Conservation (phyloP, 2,888 invertebrate species). For the Volucella zonaria region DNA sequence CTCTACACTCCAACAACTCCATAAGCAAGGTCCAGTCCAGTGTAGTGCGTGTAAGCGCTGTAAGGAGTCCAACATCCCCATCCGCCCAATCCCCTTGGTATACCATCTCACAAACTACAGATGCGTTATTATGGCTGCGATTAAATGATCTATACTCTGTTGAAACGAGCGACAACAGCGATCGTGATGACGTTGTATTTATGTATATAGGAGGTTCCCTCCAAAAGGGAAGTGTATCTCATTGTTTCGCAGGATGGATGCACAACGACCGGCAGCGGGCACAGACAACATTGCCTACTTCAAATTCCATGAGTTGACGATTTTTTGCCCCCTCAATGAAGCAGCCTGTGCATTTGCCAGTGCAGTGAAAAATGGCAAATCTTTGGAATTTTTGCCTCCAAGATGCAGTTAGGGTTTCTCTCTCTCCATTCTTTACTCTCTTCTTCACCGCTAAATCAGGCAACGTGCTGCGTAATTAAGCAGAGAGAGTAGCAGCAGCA, state of each 20-base stretch:
- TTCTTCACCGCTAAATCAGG: conserved; percentile 31
- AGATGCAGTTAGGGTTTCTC: conserved; percentile 70
- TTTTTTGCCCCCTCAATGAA: conserved; percentile 30
- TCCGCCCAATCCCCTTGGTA: background rate
- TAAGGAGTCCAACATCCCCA: background rate
- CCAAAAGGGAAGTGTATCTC: conserved; percentile 70
- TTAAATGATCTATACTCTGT: conserved; percentile 72
- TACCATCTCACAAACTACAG: conserved; percentile 44
- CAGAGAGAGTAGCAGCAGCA: conserved; percentile 9
- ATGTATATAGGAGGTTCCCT: conserved; percentile 53
- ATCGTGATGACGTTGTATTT: conserved; percentile 15
- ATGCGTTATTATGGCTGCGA: conserved; percentile 71
- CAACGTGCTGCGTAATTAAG: conserved; percentile 67
- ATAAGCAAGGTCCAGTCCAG: conserved; percentile 59
- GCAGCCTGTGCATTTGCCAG: conserved; percentile 8
- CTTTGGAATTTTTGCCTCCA: conserved; percentile 66
- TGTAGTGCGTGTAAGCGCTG: conserved; percentile 39
- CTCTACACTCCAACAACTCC: conserved; percentile 66
- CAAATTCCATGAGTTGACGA: conserved; percentile 71
- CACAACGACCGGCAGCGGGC: conserved; percentile 43
- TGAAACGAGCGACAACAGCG: background rate
- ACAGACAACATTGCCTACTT: conserved; percentile 67
- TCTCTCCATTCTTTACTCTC: conserved; percentile 5
- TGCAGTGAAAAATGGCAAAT: conserved; percentile 71
- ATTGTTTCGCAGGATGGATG: conserved; percentile 66